phyloP scores from a whole-genome alignment of 2,888 invertebrate species.

The Geophilus truncorum region DNA sequence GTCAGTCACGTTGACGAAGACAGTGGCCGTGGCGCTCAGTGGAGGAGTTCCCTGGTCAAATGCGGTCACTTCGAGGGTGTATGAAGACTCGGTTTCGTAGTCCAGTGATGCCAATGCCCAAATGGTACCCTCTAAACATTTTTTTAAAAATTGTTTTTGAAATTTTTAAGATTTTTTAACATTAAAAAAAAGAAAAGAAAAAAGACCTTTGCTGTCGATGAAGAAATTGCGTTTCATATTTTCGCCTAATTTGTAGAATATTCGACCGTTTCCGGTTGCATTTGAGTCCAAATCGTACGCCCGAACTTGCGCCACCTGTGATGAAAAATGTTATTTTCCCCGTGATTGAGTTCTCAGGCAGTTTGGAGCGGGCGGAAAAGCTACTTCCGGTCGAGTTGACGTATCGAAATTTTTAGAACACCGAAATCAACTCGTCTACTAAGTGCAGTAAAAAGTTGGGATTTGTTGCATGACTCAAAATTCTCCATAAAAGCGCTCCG shows the following conservation, averaged over 20 bases:
- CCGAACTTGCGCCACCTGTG: slow-evolving; percentile 62
- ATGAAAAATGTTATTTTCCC: no score
- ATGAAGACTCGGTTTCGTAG: slow-evolving; percentile 61
- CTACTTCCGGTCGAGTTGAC: no score
- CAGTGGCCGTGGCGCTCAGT: slow-evolving; percentile 65
- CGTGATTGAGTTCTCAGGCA: no score
- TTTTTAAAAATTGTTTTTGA: no score
- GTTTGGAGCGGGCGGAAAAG: no score
- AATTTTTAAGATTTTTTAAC: background rate
- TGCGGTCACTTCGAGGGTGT: slow-evolving; percentile 74
- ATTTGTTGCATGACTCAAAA: no score
- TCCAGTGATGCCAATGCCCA: slow-evolving; percentile 68
- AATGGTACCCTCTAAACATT: slow-evolving; percentile 57
- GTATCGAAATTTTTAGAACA: no score
- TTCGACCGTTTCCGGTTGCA: slow-evolving; percentile 80
- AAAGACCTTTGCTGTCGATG: slow-evolving; percentile 66
- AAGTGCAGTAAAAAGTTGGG: no score
- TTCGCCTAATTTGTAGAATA: slow-evolving; percentile 66
- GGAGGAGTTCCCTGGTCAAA: slow-evolving; percentile 81
- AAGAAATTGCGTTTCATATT: slow-evolving; percentile 57
- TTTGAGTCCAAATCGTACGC: slow-evolving; percentile 81
- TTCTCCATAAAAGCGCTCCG: no score
- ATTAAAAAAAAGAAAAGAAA: background rate
- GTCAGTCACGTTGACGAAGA: slow-evolving; percentile 46
- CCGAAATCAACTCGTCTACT: no score